Evolutionary conservation across 2,113 vertebrate species (phyloP).

Genomic region (Calyptommatus sinebrachiatus): DNA sequence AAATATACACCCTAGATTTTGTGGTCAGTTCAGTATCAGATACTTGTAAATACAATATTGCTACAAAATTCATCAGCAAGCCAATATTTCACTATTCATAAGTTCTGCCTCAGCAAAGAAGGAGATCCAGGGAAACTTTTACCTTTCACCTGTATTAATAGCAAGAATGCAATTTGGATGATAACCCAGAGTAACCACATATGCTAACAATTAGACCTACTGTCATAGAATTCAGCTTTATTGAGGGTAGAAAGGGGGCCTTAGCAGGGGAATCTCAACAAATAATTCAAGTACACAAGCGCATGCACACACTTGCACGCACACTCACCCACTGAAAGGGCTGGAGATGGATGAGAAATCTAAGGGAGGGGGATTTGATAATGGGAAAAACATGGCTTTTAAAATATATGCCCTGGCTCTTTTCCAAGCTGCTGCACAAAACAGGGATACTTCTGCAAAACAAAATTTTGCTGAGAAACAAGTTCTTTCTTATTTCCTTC

Average conservation of each 20-base stretch:
- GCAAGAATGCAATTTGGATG: slow-evolving; percentile 61
- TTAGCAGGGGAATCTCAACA: slow-evolving; percentile 59
- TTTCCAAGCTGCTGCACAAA: slow-evolving; percentile 47
- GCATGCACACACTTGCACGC: too few relatives aligned
- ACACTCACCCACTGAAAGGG: background rate
- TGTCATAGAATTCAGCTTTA: slow-evolving; percentile 73
- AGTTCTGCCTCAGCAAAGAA: slow-evolving; percentile 56
- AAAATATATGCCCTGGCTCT: slow-evolving; percentile 55
- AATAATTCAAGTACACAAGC: too few relatives aligned
- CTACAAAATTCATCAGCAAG: slow-evolving; percentile 35
- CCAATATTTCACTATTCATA: slow-evolving; percentile 45
- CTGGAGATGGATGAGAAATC: slow-evolving; percentile 32
- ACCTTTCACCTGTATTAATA: slow-evolving; percentile 28
- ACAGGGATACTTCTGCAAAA: slow-evolving; percentile 45
- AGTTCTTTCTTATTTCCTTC: background rate
- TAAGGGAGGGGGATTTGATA: slow-evolving; percentile 55
- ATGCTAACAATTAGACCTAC: slow-evolving; percentile 78
- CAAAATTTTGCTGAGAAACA: slow-evolving; percentile 12
- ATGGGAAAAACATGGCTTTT: slow-evolving; percentile 54
- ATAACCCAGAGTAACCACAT: slow-evolving; percentile 71
- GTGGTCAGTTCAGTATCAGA: slow-evolving; percentile 45
- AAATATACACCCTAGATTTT: too few relatives aligned
- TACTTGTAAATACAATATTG: slow-evolving; percentile 21
- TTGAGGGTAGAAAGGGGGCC: slow-evolving; percentile 68
- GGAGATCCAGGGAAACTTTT: slow-evolving; percentile 42